Evolutionary conservation across 2,888 invertebrate species (phyloP), one percentile per base, ranked within the genome.

Genomic region (Lycia hirtaria): DNA sequence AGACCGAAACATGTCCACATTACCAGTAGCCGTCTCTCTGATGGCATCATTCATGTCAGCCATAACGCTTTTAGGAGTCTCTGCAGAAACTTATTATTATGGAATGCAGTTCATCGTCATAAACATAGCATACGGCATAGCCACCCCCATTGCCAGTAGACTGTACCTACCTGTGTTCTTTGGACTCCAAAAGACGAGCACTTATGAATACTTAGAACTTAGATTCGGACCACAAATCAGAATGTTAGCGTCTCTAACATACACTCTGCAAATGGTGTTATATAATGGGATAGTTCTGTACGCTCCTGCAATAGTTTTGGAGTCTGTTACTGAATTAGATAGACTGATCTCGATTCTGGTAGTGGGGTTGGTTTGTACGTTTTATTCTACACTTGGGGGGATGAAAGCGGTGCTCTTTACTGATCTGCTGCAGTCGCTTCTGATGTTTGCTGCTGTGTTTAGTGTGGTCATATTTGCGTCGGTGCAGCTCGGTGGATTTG

Each of bases 11-110:
- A 96, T 98, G 96, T 94, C 95, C 4, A 93, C 96, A 68, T 80
- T 92, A 5, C 97, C 98, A 0, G 97, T 98, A 0, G 96, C 97
- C 3, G 96, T 98, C 64, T 97, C 97, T 1, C 84, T 98, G 56
- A 97, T 98, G 96, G 97, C 97, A n/a, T 97, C 97, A 33, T 98
- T 98, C 81, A 97, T 98, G 96, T 98, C 98, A 0, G 97, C 98
- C 32, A 95, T 98, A 52, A 97, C 97, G 0, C 83, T 98, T 28
- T 90, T 98, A n/a, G 98, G 98, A 15, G 96, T 97, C 1, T 96
- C 97, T 26, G 94, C 96, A 47, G 98, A 98, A 84, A 96, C 95
- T 79, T 98, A 98, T 83, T 94, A 94, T 68, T 96, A 93, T 75
- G 97, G 98, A 48, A 94, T 96, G 64, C 95, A 96, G 76, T 97